Conservation (phyloP, 92 coral and sea anemone species). For the Phenganax stokvisi region DNA sequence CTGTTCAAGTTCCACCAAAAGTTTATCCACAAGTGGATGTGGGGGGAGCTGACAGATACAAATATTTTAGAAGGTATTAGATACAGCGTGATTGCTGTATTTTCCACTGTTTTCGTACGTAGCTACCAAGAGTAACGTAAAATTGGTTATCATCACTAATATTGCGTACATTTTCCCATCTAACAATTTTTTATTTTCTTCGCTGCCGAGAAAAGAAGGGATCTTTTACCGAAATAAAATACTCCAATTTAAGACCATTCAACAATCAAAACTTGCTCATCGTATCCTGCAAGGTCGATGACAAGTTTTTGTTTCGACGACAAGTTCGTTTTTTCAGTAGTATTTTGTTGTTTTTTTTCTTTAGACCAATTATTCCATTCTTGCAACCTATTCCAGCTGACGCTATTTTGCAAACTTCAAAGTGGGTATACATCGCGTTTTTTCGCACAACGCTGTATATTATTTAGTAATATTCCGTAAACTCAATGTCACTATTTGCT, state of each 20-base stretch:
- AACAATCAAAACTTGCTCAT: too few relatives aligned
- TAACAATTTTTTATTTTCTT: too few relatives aligned
- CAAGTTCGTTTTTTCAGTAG: background rate
- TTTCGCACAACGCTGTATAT: background rate
- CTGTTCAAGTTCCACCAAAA: slow-evolving; percentile 82
- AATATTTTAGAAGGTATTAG: slow-evolving; percentile 63
- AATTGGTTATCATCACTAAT: background rate
- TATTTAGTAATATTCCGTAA: too few relatives aligned
- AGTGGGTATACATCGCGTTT: slow-evolving; percentile 38
- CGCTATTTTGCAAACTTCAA: slow-evolving; percentile 92
- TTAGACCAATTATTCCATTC: slow-evolving; percentile 93
- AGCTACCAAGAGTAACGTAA: background rate
- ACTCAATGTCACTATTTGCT: too few relatives aligned
- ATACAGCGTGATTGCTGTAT: too few relatives aligned
- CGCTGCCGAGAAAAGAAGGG: too few relatives aligned
- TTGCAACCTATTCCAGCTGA: slow-evolving; percentile 96
- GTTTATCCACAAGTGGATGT: slow-evolving; percentile 64
- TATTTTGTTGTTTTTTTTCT: background rate
- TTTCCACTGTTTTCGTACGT: background rate
- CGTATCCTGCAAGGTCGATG: too few relatives aligned
- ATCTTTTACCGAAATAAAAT: too few relatives aligned
- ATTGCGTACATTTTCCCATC: too few relatives aligned
- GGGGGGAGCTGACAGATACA: slow-evolving; percentile 88
- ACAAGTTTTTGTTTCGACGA: too few relatives aligned
- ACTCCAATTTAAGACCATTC: too few relatives aligned